Conservation (phyloP, 1,140 invertebrate genomes). For the Batillaria attramentaria region DNA sequence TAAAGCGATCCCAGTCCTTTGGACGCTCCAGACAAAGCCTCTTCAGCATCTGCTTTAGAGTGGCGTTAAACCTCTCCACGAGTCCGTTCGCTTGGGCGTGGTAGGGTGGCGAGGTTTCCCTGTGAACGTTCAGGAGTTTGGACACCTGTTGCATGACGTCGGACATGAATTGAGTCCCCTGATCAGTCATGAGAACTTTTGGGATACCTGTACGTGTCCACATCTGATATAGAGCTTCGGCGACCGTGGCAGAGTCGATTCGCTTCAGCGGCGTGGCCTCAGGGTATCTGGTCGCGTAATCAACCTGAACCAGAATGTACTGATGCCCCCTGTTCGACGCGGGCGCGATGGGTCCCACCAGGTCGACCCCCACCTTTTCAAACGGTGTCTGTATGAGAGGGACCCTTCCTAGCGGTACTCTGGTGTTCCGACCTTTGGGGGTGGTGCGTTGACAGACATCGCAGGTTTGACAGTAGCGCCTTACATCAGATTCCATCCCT, state of each 20-base stretch:
- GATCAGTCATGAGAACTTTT: slow-evolving; percentile 44
- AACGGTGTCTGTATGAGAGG: slow-evolving; percentile 49
- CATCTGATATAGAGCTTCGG: slow-evolving; percentile 40
- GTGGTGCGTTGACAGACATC: slow-evolving; percentile 47
- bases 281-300: slow-evolving; percentile 46
- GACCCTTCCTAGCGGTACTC: slow-evolving; percentile 45
- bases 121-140: slow-evolving; percentile 34
- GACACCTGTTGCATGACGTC: slow-evolving; percentile 34
- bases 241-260: slow-evolving; percentile 28
- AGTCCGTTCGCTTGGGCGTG: slow-evolving; percentile 40
- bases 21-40: slow-evolving; percentile 49
- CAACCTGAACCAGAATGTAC: slow-evolving; percentile 39
- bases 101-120: slow-evolving; percentile 37
- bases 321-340: slow-evolving; percentile 27
- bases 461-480: slow-evolving; percentile 35
- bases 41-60: slow-evolving; percentile 51
- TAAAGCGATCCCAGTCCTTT: slow-evolving; percentile 62
- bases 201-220: slow-evolving; percentile 68
- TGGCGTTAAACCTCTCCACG: slow-evolving; percentile 58
- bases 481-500: slow-evolving; percentile 21
- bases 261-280: slow-evolving; percentile 34
- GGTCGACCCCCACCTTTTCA: slow-evolving; percentile 42
- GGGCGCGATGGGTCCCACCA: slow-evolving; percentile 42
- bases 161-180: slow-evolving; percentile 39
- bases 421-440: slow-evolving; percentile 39